A percentile compares a stretch with the other conserved stretches of the same genome.
phyloP scores from a whole-genome alignment of 2,888 invertebrate genomes.

The Aleiodes leptofemur region DNA sequence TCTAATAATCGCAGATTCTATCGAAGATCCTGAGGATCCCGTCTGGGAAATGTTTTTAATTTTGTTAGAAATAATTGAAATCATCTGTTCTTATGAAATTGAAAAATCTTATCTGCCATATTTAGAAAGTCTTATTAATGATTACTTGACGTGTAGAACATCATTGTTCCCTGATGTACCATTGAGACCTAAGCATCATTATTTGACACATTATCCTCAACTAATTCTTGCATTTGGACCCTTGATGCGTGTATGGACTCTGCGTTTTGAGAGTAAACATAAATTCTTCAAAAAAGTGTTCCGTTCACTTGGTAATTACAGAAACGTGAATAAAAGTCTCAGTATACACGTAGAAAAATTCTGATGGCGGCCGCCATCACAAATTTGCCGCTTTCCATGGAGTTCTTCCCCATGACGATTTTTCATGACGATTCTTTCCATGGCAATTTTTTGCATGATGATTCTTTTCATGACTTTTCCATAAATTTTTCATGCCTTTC shows the following conservation, averaged over 20 bases:
- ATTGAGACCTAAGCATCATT: conserved; percentile 53
- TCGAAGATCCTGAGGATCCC: background rate
- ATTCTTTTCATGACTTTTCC: too few species aligned
- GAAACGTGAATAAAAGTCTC: conserved; percentile 48
- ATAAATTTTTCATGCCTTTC: too few species aligned
- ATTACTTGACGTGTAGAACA: conserved; percentile 45
- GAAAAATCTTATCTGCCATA: conserved; percentile 38
- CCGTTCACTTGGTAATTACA: conserved; percentile 50
- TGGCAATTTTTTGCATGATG: too few species aligned
- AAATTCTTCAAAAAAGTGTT: conserved; percentile 53
- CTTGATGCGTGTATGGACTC: conserved; percentile 50
- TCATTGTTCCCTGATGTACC: conserved; percentile 18
- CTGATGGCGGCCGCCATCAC: too few species aligned
- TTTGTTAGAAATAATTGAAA: background rate
- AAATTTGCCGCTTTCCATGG: too few species aligned
- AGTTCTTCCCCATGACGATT: too few species aligned
- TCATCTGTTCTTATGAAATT: conserved; percentile 22
- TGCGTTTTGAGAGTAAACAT: conserved; percentile 57
- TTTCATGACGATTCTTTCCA: too few species aligned
- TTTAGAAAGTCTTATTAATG: conserved; percentile 40
- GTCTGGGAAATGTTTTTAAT: background rate
- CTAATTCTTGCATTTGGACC: conserved; percentile 51
- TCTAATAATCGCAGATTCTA: conserved; percentile 27
- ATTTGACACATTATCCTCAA: conserved; percentile 47
- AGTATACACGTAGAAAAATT: too few species aligned